Conservation (phyloP, 92 coral and sea anemone genomes). For the Palythoa heliodiscus region DNA sequence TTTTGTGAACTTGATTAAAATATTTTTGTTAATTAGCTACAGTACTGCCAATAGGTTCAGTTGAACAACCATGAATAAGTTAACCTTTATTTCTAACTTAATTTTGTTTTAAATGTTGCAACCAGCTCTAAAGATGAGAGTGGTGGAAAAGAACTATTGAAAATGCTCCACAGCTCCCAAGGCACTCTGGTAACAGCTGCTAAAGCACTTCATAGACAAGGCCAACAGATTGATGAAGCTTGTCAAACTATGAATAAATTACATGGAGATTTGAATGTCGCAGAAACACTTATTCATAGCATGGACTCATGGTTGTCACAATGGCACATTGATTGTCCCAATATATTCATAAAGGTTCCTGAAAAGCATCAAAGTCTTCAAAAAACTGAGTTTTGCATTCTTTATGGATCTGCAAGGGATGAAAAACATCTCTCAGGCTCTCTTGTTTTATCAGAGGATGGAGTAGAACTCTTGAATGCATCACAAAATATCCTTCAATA, state of each 20-base stretch:
- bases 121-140: constrained; percentile 32
- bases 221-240: constrained; percentile 87
- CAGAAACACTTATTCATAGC: constrained; percentile 85
- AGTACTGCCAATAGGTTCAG: too few species aligned
- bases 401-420: constrained; percentile 66
- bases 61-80: too few species aligned
- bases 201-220: constrained; percentile 76
- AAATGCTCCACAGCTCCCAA: constrained; percentile 78
- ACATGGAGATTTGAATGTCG: constrained; percentile 87
- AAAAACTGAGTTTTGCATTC: constrained; percentile 75
- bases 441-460: constrained; percentile 63
- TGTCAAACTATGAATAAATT: constrained; percentile 88
- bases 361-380: constrained; percentile 46
- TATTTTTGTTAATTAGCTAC: too few species aligned
- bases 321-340: constrained; percentile 70
- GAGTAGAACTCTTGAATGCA: constrained; percentile 61
- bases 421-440: constrained; percentile 80
- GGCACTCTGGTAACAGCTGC: constrained; percentile 73
- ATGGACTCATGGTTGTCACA: constrained; percentile 85
- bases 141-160: constrained; percentile 62
- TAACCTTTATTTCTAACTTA: neutral
- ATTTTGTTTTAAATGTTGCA: neutral
- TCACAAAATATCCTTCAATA: constrained; percentile 55
- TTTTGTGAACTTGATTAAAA: too few species aligned
- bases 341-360: constrained; percentile 63